phyloP scores from a whole-genome alignment of 2,888 invertebrate genomes.

The Emmelina monodactyla region DNA sequence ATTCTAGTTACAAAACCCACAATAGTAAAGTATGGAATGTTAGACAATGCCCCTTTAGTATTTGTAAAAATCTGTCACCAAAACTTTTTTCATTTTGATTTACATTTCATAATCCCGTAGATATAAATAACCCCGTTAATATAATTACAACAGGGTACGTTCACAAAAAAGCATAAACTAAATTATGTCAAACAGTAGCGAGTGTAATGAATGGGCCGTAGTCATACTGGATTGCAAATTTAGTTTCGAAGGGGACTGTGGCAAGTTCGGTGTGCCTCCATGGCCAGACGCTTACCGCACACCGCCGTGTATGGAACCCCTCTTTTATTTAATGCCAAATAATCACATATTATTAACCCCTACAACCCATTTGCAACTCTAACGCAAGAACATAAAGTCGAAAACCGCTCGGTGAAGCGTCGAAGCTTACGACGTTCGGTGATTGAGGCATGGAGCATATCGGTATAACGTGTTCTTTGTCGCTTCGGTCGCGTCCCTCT shows the following conservation, averaged over 20 bases:
- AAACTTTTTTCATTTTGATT: neutral
- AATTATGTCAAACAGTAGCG: slow-evolving; percentile 51
- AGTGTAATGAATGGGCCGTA: slow-evolving; percentile 54
- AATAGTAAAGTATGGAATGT: no score
- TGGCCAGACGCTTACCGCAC: slow-evolving; percentile 64
- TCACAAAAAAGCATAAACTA: slow-evolving; percentile 20
- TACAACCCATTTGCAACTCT: slow-evolving; percentile 18
- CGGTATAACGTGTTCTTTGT: slow-evolving; percentile 66
- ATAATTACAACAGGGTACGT: slow-evolving; percentile 1
- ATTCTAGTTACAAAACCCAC: no score
- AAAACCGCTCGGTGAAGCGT: slow-evolving; percentile 14
- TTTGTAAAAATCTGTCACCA: no score
- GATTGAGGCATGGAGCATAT: slow-evolving; percentile 29
- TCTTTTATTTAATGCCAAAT: slow-evolving; percentile 21
- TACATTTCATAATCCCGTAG: slow-evolving; percentile 3
- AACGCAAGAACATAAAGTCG: slow-evolving; percentile 6
- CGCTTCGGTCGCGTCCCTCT: slow-evolving; percentile 59
- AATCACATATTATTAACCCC: slow-evolving; percentile 20
- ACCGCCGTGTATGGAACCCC: slow-evolving; percentile 44
- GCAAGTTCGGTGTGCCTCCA: slow-evolving; percentile 64
- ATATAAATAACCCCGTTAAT: slow-evolving; percentile 11
- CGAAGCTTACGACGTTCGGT: slow-evolving; percentile 11
- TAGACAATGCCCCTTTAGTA: no score
- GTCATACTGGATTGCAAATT: slow-evolving; percentile 62
- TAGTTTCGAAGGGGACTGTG: slow-evolving; percentile 61